Percentiles rank a stretch among this genome's conserved stretches.
These are phyloP conservation scores for Megatriorchis doriae DNA, from an alignment of 2,113 vertebrate genomes.

Conservation along the genomic window DNA sequence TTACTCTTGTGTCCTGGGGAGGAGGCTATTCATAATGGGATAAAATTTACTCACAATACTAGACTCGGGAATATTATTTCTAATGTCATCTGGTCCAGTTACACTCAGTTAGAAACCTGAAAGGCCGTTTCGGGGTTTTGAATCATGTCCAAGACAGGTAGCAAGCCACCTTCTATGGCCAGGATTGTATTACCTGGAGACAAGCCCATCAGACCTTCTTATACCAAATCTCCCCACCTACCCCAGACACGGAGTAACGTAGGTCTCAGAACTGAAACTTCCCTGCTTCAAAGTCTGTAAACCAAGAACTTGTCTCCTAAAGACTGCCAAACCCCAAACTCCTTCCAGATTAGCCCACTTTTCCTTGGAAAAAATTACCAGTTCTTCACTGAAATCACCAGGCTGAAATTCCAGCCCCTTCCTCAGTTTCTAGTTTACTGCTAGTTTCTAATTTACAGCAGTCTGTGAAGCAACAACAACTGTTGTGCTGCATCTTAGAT, in stretches of 20 bases:
- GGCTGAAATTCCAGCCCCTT: neutral
- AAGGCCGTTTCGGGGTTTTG: slow-evolving; percentile 19
- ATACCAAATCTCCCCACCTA: neutral
- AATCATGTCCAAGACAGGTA: neutral
- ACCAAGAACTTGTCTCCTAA: neutral
- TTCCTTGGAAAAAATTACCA: neutral
- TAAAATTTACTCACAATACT: slow-evolving; percentile 45
- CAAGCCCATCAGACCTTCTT: neutral
- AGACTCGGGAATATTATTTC: slow-evolving; percentile 40
- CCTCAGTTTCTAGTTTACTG: neutral
- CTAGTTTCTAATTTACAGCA: neutral
- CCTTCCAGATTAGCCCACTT: neutral
- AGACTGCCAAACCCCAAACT: neutral
- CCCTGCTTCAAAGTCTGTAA: neutral
- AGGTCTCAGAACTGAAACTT: neutral
- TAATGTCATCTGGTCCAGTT: neutral
- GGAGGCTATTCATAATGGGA: slow-evolving; percentile 30
- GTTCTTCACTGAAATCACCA: neutral
- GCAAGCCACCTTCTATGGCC: neutral
- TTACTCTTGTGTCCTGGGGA: neutral
- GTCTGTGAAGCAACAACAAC: neutral
- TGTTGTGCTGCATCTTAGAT: neutral
- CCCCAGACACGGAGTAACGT: accelerated
- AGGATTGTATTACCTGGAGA: neutral
- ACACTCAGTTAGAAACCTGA: slow-evolving; percentile 41